Evolutionary conservation across 2,888 invertebrate genomes (phyloP).

Genomic region (Ormyrus rosae): DNA sequence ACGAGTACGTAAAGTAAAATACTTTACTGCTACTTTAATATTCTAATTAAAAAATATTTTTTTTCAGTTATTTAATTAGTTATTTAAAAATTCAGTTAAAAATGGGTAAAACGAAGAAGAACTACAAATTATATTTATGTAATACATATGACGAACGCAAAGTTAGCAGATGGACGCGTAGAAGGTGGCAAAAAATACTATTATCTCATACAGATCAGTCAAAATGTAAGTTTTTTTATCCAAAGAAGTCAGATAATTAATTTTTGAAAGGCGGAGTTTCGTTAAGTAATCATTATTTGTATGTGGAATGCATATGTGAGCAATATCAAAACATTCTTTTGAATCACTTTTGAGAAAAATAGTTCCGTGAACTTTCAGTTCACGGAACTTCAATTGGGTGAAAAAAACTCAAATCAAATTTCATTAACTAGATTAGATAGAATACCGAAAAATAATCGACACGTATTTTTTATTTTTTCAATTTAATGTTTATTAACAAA

Average conservation of each 20-base stretch:
- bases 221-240: background rate
- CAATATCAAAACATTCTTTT: background rate
- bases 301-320: background rate
- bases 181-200: conserved; percentile 9
- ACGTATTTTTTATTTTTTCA: too few relatives aligned
- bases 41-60: too few relatives aligned
- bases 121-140: conserved; percentile 9
- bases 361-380: background rate
- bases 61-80: too few relatives aligned
- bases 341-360: background rate
- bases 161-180: conserved; percentile 2
- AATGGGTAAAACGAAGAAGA: background rate
- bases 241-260: background rate
- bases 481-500: too few relatives aligned
- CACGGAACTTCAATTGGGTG: too few relatives aligned
- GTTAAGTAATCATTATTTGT: background rate
- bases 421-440: too few relatives aligned
- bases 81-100: too few relatives aligned
- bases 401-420: too few relatives aligned
- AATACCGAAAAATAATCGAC: too few relatives aligned
- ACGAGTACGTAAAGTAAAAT: too few relatives aligned
- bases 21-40: too few relatives aligned
- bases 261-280: background rate
- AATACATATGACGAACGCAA: too few relatives aligned
- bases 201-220: background rate